These are phyloP conservation scores for Phymastichus coffea DNA, from an alignment of 1,140 invertebrate species.

Conservation along the genomic window DNA sequence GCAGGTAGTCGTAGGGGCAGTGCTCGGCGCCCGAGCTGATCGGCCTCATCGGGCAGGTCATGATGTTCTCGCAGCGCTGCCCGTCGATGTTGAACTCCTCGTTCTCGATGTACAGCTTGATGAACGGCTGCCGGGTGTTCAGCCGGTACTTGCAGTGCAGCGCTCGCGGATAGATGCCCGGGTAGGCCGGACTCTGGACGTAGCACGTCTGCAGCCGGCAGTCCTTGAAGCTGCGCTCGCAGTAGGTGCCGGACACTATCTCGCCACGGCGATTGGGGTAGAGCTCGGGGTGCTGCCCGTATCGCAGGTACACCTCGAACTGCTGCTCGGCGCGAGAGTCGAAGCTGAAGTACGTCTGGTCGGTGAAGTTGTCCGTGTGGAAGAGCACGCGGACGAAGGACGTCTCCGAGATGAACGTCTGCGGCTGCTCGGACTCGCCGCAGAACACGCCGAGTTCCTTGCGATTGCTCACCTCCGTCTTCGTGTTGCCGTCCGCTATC, in stretches of 20 bases:
- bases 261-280: conserved; percentile 87
- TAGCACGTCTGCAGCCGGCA: conserved; percentile 88
- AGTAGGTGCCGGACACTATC: conserved; percentile 82
- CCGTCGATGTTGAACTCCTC: conserved; percentile 93
- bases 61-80: conserved; percentile 89
- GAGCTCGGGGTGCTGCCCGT: conserved; percentile 88
- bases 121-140: conserved; percentile 83
- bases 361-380: conserved; percentile 88
- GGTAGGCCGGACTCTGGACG: conserved; percentile 89
- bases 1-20: conserved; percentile 88
- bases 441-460: conserved; percentile 87
- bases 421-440: conserved; percentile 88
- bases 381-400: conserved; percentile 88
- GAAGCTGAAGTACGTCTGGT: conserved; percentile 81
- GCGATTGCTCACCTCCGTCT: conserved; percentile 80
- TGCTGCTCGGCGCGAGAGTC: conserved; percentile 83
- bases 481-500: conserved; percentile 82
- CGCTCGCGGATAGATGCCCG: conserved; percentile 86
- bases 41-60: conserved; percentile 90
- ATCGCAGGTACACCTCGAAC: conserved; percentile 82
- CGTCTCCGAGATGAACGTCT: conserved; percentile 92
- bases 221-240: conserved; percentile 81
- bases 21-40: conserved; percentile 82
- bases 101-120: conserved; percentile 89
- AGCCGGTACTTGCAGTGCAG: conserved; percentile 86